Conservation (phyloP, 2,113 vertebrate genomes). For the Albula goreensis region DNA sequence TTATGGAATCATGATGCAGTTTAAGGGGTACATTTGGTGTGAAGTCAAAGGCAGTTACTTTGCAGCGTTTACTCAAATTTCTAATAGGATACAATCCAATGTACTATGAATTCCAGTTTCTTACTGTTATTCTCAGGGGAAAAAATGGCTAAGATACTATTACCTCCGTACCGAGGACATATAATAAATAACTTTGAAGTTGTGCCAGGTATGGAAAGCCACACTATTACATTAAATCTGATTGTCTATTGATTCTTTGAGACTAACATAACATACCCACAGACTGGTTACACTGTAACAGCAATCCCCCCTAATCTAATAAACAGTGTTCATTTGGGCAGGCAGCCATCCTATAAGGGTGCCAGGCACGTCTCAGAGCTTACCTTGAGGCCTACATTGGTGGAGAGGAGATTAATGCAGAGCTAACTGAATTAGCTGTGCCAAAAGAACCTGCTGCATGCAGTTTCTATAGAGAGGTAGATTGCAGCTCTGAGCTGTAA, state of each 20-base stretch:
- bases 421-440: neutral
- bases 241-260: constrained; percentile 15
- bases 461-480: neutral
- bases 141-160: neutral
- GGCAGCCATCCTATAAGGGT: neutral
- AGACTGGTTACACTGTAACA: neutral
- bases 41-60: neutral
- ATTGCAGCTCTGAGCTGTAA: neutral
- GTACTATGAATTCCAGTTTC: neutral
- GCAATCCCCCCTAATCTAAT: neutral
- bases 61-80: neutral
- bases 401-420: constrained; percentile 9
- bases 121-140: neutral
- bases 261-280: neutral
- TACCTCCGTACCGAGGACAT: neutral
- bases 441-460: neutral
- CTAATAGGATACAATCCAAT: neutral
- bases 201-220: neutral
- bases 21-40: neutral
- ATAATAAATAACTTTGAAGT: neutral
- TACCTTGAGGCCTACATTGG: neutral
- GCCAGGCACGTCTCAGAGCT: neutral
- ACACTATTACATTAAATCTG: neutral
- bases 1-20: neutral
- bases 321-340: neutral